Evolutionary conservation across 2,888 invertebrate species (phyloP).

Genomic region (Brenthis ino): DNA sequence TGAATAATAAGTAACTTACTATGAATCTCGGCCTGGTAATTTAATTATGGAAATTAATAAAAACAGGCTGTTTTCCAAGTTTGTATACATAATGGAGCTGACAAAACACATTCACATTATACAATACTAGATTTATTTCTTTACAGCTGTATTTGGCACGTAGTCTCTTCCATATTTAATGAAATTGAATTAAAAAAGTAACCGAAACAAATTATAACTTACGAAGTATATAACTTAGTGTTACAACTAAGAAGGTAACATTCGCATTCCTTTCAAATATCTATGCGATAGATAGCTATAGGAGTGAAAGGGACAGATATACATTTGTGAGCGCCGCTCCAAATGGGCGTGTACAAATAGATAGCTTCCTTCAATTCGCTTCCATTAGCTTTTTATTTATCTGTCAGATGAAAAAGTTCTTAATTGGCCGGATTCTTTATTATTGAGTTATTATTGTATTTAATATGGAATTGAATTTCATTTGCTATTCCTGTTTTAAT

Average conservation of each 20-base stretch:
- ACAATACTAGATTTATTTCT: background rate
- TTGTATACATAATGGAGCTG: background rate
- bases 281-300: slow-evolving; percentile 25
- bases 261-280: slow-evolving; percentile 13
- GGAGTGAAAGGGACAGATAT: slow-evolving; percentile 51
- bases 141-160: slow-evolving; percentile 8
- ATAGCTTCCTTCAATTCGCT: slow-evolving; percentile 63
- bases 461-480: slow-evolving; percentile 27
- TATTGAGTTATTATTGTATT: slow-evolving; percentile 48
- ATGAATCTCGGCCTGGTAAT: slow-evolving; percentile 2
- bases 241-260: background rate
- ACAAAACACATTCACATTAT: slow-evolving; percentile 7
- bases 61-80: background rate
- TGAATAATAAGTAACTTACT: background rate
- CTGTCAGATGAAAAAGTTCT: slow-evolving; percentile 51
- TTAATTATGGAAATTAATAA: slow-evolving; percentile 10
- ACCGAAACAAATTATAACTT: slow-evolving; percentile 13
- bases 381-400: slow-evolving; percentile 55
- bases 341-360: slow-evolving; percentile 73
- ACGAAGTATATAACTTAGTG: too few species aligned
- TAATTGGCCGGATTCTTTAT: slow-evolving; percentile 51
- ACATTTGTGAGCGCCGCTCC: slow-evolving; percentile 46
- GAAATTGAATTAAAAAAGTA: slow-evolving; percentile 19
- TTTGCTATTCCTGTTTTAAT: slow-evolving; percentile 16
- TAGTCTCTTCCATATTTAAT: slow-evolving; percentile 10